Percentiles rank a stretch among this genome's conserved stretches.
Evolutionary conservation across 2,888 invertebrate genomes (phyloP).

Genomic region (Aethes cnicana): DNA sequence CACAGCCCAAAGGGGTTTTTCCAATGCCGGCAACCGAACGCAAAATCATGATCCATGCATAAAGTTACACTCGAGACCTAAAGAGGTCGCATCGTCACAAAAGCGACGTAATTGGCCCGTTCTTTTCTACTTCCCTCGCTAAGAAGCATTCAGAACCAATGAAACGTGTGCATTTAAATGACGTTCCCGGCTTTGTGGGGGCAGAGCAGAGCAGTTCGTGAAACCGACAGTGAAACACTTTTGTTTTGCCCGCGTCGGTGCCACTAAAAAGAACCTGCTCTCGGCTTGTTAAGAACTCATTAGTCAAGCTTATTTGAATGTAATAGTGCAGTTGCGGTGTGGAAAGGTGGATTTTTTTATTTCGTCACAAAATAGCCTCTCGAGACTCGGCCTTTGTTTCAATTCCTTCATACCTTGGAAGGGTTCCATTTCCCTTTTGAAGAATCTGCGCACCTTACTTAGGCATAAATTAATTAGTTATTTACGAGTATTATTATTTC

Average conservation of each 20-base stretch:
- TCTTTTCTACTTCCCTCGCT: constrained; percentile 77
- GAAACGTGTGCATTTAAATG: constrained; percentile 83
- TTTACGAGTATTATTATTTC: no score
- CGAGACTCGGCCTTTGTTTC: neutral
- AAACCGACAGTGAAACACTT: constrained; percentile 71
- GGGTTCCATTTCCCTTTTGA: no score
- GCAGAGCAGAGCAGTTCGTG: constrained; percentile 77
- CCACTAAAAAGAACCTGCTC: constrained; percentile 66
- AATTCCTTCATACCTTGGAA: neutral
- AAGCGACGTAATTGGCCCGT: constrained; percentile 81
- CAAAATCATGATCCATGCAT: constrained; percentile 65
- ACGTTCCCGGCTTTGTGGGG: constrained; percentile 80
- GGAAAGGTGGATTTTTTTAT: constrained; percentile 1
- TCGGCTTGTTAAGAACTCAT: constrained; percentile 71
- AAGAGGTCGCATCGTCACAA: constrained; percentile 76
- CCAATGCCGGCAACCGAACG: constrained; percentile 51
- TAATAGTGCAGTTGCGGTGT: constrained; percentile 37
- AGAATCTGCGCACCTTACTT: no score
- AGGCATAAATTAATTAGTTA: no score
- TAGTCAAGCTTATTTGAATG: constrained; percentile 72
- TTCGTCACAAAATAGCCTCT: constrained; percentile 1
- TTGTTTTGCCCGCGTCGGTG: constrained; percentile 64
- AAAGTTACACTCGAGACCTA: constrained; percentile 77
- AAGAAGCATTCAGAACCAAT: constrained; percentile 80
- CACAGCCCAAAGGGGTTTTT: constrained; percentile 9